phyloP scores from a whole-genome alignment of 2,888 invertebrate genomes.

The Pollenia amentaria region DNA sequence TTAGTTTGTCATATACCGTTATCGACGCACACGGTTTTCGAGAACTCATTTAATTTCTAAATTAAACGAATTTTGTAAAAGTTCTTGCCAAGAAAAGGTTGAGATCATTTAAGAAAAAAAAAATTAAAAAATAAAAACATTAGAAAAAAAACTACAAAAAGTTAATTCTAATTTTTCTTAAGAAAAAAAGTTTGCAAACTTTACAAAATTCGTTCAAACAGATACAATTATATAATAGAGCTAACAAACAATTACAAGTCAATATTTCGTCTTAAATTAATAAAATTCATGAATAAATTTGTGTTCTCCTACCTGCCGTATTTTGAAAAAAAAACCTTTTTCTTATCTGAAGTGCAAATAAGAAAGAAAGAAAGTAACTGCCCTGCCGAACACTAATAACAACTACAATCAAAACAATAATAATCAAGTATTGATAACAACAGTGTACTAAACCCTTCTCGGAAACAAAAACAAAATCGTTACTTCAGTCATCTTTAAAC shows the following conservation, averaged over 20 bases:
- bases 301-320: slow-evolving; percentile 40
- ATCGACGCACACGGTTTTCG: slow-evolving; percentile 75
- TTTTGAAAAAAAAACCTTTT: neutral
- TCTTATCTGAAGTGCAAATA: slow-evolving; percentile 31
- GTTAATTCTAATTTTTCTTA: neutral
- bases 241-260: neutral
- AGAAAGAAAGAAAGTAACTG: slow-evolving; percentile 40
- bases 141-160: slow-evolving; percentile 12
- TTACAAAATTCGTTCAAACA: slow-evolving; percentile 23
- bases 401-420: slow-evolving; percentile 1
- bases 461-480: neutral
- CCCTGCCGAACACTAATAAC: neutral
- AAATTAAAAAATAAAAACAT: slow-evolving; percentile 11
- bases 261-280: neutral
- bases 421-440: slow-evolving; percentile 50
- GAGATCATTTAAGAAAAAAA: slow-evolving; percentile 32
- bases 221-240: slow-evolving; percentile 62
- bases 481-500: slow-evolving; percentile 27
- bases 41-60: slow-evolving; percentile 64
- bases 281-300: slow-evolving; percentile 6
- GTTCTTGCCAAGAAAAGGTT: slow-evolving; percentile 59
- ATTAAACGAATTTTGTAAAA: slow-evolving; percentile 64
- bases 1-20: slow-evolving; percentile 75
- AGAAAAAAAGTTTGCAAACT: slow-evolving; percentile 26
- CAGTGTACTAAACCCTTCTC: slow-evolving; percentile 7